Evolutionary conservation across 1,140 invertebrate genomes (phyloP).

Genomic region (Drosophila sp.): DNA sequence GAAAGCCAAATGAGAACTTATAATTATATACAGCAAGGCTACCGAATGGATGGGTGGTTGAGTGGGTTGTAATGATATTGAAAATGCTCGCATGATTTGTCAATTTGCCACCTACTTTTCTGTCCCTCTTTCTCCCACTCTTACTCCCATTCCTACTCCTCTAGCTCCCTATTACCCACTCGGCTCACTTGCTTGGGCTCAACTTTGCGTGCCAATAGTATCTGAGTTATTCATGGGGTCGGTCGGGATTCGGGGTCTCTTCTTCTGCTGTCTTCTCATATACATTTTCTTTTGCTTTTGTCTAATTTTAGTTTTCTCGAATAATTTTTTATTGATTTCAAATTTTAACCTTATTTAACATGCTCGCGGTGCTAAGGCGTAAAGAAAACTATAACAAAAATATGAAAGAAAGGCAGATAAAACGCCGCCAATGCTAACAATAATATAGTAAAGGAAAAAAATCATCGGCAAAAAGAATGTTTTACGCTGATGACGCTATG

Average conservation of each 20-base stretch:
- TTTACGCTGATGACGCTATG: slow-evolving; percentile 12
- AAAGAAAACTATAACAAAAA: not conserved
- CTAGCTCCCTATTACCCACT: too few species aligned
- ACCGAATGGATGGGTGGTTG: not conserved
- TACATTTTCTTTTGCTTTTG: slow-evolving; percentile 42
- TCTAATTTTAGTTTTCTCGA: slow-evolving; percentile 76
- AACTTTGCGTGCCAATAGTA: slow-evolving; percentile 53
- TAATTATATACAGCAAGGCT: slow-evolving; percentile 19
- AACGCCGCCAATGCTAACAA: slow-evolving; percentile 48
- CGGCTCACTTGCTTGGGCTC: not conserved
- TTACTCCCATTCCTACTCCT: not conserved
- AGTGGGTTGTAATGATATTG: slow-evolving; percentile 27
- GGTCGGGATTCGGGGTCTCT: too few species aligned
- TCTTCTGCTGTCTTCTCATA: slow-evolving; percentile 52
- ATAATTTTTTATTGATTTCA: slow-evolving; percentile 82
- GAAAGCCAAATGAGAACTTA: slow-evolving; percentile 32
- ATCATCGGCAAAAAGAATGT: slow-evolving; percentile 13
- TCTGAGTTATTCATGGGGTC: slow-evolving; percentile 26
- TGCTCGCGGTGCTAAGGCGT: slow-evolving; percentile 30
- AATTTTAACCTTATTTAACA: slow-evolving; percentile 80
- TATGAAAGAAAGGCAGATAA: slow-evolving; percentile 26
- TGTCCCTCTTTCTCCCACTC: not conserved
- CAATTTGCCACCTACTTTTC: slow-evolving; percentile 41
- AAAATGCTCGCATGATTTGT: slow-evolving; percentile 63
- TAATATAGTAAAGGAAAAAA: slow-evolving; percentile 7